Evolutionary conservation across 2,113 vertebrate genomes (phyloP).

Genomic region (Callocephalon fimbriatum): DNA sequence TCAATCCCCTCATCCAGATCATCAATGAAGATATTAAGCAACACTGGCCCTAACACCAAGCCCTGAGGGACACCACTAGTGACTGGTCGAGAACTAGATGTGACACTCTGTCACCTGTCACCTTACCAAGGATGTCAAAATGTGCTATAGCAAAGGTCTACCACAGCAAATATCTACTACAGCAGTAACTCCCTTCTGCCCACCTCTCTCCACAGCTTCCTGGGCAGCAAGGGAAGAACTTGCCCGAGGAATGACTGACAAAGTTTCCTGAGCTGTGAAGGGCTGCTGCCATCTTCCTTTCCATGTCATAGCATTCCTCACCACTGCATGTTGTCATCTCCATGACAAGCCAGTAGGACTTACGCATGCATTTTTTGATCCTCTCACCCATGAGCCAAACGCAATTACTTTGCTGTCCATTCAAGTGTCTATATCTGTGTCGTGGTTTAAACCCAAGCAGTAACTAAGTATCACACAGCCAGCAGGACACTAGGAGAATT

Average conservation of each 20-base stretch:
- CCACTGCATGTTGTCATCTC: background rate
- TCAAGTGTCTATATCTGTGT: background rate
- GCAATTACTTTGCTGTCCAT: background rate
- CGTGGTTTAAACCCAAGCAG: background rate
- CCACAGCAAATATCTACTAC: background rate
- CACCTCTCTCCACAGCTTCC: background rate
- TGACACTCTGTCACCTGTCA: background rate
- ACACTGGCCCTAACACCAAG: background rate
- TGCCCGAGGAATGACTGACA: background rate
- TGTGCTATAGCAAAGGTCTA: fast-evolving
- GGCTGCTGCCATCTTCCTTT: background rate
- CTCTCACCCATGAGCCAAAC: background rate
- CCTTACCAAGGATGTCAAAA: background rate
- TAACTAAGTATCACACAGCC: background rate
- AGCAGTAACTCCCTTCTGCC: background rate
- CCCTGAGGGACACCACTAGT: background rate
- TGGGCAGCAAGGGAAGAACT: background rate
- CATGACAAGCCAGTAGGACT: background rate
- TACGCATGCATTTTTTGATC: fast-evolving
- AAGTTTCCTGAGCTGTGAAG: background rate
- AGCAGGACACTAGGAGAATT: background rate
- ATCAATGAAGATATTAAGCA: background rate
- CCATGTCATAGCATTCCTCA: fast-evolving
- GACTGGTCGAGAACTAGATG: background rate
- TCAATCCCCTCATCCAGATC: background rate